Base-by-base conservation (phyloP, 2,888 invertebrate species). In the Tipula lateralis region DNA sequence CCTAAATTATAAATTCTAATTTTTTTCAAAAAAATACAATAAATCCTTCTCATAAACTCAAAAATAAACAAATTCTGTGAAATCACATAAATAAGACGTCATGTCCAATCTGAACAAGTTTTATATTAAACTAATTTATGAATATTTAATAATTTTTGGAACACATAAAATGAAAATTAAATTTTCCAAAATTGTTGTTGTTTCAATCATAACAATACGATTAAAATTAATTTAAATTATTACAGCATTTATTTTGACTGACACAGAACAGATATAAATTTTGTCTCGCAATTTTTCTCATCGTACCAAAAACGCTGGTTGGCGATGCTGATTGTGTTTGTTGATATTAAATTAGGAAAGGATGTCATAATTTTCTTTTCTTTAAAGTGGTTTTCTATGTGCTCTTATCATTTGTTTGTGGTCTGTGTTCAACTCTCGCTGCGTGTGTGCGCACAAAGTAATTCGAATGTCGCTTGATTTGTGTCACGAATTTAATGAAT, bases 41-140 rank as follows among this genome's bases (percentile, higher is more conserved):
- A 32, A 32, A 32, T 9, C 2, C 32, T 9, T 32, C 32, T 32
- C 32, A 32, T 9, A 32, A 32, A 32, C 5, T 32, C 32, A 9
- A 32, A 7, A 32, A 32, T 9, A n/a, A n/a, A 39, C 16, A 16
- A 50, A 50, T 50, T 50, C 50, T 19, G 19, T 19, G 50, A 50
- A 50, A 50, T 19, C 4, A 7, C 16, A 50, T 50, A 16, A 50
- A 19, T 50, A 50, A 50, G 19, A 50, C 16, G 1, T 19, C 50
- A 50, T 50, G 16, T 50, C 19, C 19, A 66, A 66, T 66, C 24
- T 66, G 24, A 66, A 24, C 66, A 66, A 66, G 19, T 66, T 66
- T 24, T 66, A 66, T 24, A 66, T 66, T 66, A 66, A 66, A 66
- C 66, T 66, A 66, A 66, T 66, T 66, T 66, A 66, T 66, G 66